A percentile compares a stretch with the other conserved stretches of the same genome.
Conservation (phyloP, 2,797 vertebrate species). For the Melanotaenia maccullochi region DNA sequence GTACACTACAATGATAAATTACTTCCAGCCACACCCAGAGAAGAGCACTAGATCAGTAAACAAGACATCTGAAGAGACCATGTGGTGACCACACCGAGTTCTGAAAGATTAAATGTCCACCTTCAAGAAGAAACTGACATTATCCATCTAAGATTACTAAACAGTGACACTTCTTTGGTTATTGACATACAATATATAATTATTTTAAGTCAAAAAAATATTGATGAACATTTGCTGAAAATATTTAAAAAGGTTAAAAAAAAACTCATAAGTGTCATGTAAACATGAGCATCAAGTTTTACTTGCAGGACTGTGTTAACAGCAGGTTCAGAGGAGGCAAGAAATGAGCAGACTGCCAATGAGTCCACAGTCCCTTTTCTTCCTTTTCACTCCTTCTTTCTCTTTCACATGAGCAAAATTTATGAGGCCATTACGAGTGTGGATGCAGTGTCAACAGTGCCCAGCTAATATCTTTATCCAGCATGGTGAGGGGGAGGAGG, state of each 20-base stretch:
- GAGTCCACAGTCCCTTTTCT: slow-evolving; percentile 51
- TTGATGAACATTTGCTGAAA: too few species aligned
- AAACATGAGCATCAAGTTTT: slow-evolving; percentile 11
- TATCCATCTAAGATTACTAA: too few species aligned
- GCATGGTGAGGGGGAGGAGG: slow-evolving; percentile 41
- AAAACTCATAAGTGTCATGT: not conserved
- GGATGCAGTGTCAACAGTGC: slow-evolving; percentile 73
- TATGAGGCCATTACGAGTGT: slow-evolving; percentile 80
- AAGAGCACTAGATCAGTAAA: too few species aligned
- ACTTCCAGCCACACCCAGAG: too few species aligned
- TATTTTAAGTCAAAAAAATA: too few species aligned
- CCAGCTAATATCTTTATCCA: slow-evolving; percentile 77
- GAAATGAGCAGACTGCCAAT: slow-evolving; percentile 65
- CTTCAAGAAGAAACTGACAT: too few species aligned
- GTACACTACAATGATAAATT: too few species aligned
- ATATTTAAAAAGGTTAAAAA: not conserved
- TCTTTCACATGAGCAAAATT: slow-evolving; percentile 77
- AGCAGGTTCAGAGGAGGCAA: slow-evolving; percentile 45
- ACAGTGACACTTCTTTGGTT: too few species aligned
- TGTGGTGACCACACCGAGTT: too few species aligned
- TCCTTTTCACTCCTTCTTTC: slow-evolving; percentile 47
- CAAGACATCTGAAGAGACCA: too few species aligned
- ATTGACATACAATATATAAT: too few species aligned
- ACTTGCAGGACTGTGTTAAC: slow-evolving; percentile 17
- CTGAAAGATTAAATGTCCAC: too few species aligned